These are phyloP conservation scores for Eupithecia subfuscata DNA, from an alignment of 2,888 invertebrate species.

Conservation along the genomic window DNA sequence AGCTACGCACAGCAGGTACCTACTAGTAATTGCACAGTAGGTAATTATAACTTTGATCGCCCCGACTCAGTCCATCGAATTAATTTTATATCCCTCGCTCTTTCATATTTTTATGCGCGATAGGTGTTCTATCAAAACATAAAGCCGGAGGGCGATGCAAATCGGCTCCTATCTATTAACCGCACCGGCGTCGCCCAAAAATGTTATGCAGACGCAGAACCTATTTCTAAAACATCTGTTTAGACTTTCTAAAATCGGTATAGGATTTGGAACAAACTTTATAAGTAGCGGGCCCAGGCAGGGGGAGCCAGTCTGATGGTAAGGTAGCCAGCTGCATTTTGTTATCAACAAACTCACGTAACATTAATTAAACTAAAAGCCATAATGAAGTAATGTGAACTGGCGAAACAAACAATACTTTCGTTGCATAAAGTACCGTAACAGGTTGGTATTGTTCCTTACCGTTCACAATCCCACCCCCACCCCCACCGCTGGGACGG, in stretches of 20 bases:
- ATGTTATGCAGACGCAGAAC: neutral
- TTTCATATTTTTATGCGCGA: neutral
- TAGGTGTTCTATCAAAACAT: neutral
- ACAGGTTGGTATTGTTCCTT: slow-evolving; percentile 60
- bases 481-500: slow-evolving; percentile 36
- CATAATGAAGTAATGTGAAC: slow-evolving; percentile 43
- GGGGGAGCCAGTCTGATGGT: neutral
- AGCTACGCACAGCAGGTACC: slow-evolving; percentile 10
- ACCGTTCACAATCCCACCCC: slow-evolving; percentile 49
- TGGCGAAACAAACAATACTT: slow-evolving; percentile 62
- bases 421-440: slow-evolving; percentile 70
- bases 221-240: neutral
- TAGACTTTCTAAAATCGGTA: neutral
- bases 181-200: too few relatives aligned
- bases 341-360: slow-evolving; percentile 6
- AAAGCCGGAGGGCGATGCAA: neutral
- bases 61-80: neutral
- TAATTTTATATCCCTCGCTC: neutral
- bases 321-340: neutral
- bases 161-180: neutral
- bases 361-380: slow-evolving; percentile 24
- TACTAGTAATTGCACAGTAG: slow-evolving; percentile 22
- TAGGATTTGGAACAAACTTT: neutral
- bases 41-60: slow-evolving; percentile 25
- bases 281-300: neutral